phyloP scores from a whole-genome alignment of 2,888 invertebrate species.

The Xestia xanthographa region DNA sequence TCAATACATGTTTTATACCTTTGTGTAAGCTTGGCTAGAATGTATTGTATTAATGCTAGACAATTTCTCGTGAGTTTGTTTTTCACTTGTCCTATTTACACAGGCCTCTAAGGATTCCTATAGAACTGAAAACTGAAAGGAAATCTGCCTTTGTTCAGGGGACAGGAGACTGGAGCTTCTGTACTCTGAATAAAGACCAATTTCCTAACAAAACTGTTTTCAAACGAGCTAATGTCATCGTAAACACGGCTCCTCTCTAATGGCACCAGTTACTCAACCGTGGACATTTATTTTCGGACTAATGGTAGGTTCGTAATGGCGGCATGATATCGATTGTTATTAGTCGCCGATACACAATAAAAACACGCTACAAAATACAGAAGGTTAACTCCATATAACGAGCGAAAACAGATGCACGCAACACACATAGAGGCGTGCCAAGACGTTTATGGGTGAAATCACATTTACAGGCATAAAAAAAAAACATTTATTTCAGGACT shows the following conservation, averaged over 20 bases:
- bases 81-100: constrained; percentile 1
- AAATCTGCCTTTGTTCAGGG: not conserved
- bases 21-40: not conserved
- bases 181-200: not conserved
- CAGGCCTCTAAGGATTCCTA: not conserved
- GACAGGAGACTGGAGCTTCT: not conserved
- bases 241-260: constrained; percentile 34
- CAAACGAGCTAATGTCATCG: constrained; percentile 3
- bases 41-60: not conserved
- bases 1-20: not conserved
- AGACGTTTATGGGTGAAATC: not conserved
- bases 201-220: not conserved
- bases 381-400: constrained; percentile 12
- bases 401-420: not conserved
- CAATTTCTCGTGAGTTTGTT: not conserved
- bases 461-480: not conserved
- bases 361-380: not conserved
- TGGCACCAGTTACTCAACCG: constrained; percentile 30
- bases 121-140: not conserved
- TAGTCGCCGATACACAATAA: constrained; percentile 37
- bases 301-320: constrained; percentile 55
- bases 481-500: too few species aligned
- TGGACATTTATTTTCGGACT: constrained; percentile 60
- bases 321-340: constrained; percentile 60
- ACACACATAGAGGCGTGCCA: not conserved